Conservation (phyloP, 37 sponge, comb jelly and placozoan genomes). For the Hexactinellida sp. region DNA sequence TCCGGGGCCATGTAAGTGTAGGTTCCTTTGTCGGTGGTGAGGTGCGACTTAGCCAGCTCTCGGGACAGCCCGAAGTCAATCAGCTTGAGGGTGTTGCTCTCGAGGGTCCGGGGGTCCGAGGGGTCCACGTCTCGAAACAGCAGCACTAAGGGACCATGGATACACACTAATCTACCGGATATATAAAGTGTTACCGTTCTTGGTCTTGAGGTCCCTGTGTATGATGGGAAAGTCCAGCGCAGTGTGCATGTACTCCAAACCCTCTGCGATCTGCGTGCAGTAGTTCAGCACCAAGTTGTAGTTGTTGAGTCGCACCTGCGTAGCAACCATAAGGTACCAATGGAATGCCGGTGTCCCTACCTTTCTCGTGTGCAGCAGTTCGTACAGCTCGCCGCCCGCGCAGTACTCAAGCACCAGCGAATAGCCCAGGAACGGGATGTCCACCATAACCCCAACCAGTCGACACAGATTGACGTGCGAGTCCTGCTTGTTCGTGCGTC, state of each 20-base stretch:
- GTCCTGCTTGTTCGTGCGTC: not conserved
- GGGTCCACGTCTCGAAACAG: not conserved
- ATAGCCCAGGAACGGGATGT: not conserved
- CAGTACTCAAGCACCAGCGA: conserved; percentile 3
- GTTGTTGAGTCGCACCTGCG: not conserved
- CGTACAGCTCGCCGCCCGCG: not conserved
- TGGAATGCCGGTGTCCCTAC: not conserved
- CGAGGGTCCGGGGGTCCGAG: not conserved
- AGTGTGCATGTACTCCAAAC: not conserved
- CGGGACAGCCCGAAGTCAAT: not conserved
- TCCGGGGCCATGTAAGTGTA: not conserved
- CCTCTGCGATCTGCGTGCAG: not conserved
- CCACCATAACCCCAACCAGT: not conserved
- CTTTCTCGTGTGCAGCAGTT: not conserved
- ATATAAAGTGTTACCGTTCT: not conserved
- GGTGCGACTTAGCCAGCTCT: not conserved
- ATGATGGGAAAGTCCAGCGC: not conserved
- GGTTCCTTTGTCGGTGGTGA: not conserved
- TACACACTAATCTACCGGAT: not conserved
- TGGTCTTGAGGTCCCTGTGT: conserved; percentile 4
- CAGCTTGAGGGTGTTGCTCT: not conserved
- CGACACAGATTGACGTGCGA: not conserved
- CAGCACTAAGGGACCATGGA: not conserved
- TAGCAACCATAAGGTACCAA: not conserved
- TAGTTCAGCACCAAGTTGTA: not conserved